Conservation (phyloP, 2,797 vertebrate genomes). For the Hippopotamyrus pictus region DNA sequence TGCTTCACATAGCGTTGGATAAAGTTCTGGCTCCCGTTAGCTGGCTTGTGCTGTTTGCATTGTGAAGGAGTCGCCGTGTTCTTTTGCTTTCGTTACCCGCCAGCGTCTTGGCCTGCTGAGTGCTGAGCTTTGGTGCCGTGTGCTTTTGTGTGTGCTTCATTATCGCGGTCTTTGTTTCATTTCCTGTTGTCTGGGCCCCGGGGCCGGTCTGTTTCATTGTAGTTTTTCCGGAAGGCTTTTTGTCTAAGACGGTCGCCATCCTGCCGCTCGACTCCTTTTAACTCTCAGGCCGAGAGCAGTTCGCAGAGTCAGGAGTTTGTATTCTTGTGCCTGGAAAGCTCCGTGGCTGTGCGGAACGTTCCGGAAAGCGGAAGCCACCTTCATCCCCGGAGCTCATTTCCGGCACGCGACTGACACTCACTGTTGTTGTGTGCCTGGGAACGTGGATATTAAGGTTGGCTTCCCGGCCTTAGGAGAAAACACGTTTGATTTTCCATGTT, state of each 20-base stretch:
- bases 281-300: background rate
- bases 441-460: background rate
- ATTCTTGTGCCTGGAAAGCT: background rate
- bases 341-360: background rate
- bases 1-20: background rate
- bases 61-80: background rate
- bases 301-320: background rate
- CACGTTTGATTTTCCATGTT: background rate
- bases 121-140: background rate
- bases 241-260: background rate
- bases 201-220: background rate
- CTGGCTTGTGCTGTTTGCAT: background rate
- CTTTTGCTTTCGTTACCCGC: background rate
- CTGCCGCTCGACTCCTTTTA: background rate
- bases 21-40: background rate
- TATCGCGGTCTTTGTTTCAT: background rate
- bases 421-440: background rate
- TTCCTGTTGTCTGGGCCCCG: background rate
- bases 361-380: background rate
- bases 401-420: background rate
- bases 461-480: background rate
- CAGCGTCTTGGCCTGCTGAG: background rate
- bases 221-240: background rate
- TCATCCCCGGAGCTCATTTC: background rate
- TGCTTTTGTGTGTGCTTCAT: background rate